A percentile compares a stretch with the other conserved stretches of the same genome.
phyloP scores from a whole-genome alignment of 2,888 invertebrate genomes.

The Strigamia crassipes region DNA sequence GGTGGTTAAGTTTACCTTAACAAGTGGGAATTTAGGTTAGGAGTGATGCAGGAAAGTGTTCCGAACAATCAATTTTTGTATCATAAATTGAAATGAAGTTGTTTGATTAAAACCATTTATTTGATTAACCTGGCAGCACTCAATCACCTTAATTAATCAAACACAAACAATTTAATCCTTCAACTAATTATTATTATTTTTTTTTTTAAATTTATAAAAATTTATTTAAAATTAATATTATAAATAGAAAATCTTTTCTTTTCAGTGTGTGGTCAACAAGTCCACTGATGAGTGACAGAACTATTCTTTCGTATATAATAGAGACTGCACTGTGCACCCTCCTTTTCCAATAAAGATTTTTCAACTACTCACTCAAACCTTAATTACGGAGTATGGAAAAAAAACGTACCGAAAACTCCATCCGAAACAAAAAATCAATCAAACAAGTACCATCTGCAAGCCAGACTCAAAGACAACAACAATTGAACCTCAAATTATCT shows the following conservation, averaged over 20 bases:
- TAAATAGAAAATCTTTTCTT: constrained; percentile 1
- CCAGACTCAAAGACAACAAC: background rate
- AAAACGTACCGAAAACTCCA: background rate
- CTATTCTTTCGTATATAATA: constrained; percentile 19
- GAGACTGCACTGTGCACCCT: background rate
- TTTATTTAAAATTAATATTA: background rate
- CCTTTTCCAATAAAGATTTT: constrained; percentile 18
- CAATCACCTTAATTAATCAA: no score
- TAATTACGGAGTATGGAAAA: constrained; percentile 28
- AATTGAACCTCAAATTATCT: background rate
- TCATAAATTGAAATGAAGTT: no score
- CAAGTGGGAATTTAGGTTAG: background rate
- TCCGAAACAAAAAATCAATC: background rate
- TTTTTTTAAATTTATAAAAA: no score
- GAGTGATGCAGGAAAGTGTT: background rate
- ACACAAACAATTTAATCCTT: no score
- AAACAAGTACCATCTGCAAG: background rate
- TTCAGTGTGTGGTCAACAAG: constrained; percentile 17
- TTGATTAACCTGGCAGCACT: no score
- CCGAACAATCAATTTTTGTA: no score
- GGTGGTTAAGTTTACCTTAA: background rate
- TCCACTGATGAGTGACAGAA: constrained; percentile 25
- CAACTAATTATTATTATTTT: no score
- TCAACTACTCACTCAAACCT: constrained; percentile 14
- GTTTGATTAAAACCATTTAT: no score